Percentiles rank a stretch among this genome's conserved stretches.
These are phyloP conservation scores for Unio pictorum DNA, from an alignment of 2,888 invertebrate species.

Conservation along the genomic window DNA sequence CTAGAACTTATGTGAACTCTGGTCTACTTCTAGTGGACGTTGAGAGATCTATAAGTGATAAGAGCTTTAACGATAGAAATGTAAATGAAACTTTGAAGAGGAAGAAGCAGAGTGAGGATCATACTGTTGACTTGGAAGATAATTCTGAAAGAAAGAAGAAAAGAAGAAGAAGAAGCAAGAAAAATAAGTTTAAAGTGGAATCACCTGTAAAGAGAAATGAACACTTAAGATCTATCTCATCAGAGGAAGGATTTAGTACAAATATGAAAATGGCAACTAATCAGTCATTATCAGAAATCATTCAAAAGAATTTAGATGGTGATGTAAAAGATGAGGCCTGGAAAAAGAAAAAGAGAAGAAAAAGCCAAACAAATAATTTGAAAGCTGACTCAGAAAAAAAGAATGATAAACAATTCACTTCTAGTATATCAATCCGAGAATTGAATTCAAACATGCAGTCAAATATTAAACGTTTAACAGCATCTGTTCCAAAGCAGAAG, in stretches of 20 bases:
- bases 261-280: no score
- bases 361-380: neutral
- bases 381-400: no score
- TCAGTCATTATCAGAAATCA: no score
- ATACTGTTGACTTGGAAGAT: neutral
- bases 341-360: conserved; percentile 6
- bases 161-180: conserved; percentile 23
- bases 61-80: conserved; percentile 1
- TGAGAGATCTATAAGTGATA: neutral
- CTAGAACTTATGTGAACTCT: neutral
- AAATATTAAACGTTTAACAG: no score
- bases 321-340: neutral
- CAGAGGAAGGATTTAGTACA: no score
- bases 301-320: neutral
- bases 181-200: conserved; percentile 32
- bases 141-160: conserved; percentile 6
- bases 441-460: no score
- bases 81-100: neutral
- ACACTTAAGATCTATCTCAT: no score
- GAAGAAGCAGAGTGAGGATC: neutral
- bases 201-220: conserved; percentile 5
- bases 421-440: no score
- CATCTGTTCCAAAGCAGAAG: neutral
- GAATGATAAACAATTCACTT: no score
- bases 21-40: no score